phyloP scores from a whole-genome alignment of 2,797 vertebrate species.

The Scolopax bukidnonensis region DNA sequence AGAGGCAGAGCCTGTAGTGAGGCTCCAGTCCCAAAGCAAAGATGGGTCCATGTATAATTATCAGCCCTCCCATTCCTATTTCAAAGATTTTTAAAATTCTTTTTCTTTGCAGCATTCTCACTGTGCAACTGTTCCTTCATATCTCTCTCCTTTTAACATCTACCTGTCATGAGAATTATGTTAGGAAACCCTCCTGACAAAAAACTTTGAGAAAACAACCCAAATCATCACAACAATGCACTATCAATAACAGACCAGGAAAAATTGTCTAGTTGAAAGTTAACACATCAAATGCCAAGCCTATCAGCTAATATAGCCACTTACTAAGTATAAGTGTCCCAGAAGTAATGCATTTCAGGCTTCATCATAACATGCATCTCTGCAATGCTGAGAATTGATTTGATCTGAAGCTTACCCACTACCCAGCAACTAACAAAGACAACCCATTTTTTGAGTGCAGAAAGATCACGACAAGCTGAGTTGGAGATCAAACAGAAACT shows the following conservation, averaged over 20 bases:
- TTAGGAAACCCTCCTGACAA: background rate
- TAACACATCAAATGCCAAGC: background rate
- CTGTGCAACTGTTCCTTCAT: background rate
- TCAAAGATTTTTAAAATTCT: background rate
- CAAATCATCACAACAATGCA: background rate
- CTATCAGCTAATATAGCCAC: background rate
- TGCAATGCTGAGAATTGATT: background rate
- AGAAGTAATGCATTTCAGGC: background rate
- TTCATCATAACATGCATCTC: background rate
- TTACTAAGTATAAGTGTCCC: background rate
- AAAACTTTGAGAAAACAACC: background rate
- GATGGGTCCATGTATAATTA: background rate
- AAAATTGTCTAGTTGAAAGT: background rate
- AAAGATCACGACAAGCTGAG: fast-evolving
- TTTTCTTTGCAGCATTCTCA: background rate
- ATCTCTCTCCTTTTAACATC: background rate
- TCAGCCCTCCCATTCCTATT: background rate
- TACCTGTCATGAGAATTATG: background rate
- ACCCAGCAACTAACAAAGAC: background rate
- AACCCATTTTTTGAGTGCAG: background rate
- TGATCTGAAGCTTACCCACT: background rate
- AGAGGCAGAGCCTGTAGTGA: background rate
- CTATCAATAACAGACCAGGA: background rate
- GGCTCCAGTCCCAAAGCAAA: background rate
- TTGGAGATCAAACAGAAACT: background rate